Evolutionary conservation across 1,140 invertebrate species (phyloP), one percentile per base, ranked within the genome.

Genomic region (Ectropis grisescens): DNA sequence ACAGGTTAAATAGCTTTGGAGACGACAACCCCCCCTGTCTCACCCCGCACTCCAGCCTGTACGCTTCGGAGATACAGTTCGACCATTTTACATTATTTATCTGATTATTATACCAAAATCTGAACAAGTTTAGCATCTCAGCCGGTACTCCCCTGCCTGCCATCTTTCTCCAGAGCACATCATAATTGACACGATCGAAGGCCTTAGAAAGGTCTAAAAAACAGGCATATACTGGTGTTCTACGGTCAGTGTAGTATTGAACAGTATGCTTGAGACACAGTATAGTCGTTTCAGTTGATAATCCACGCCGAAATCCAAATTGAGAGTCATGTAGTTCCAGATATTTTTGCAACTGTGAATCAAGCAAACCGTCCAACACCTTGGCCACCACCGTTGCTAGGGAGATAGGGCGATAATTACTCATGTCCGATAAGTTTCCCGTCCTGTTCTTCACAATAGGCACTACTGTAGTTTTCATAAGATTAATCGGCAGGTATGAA

Each of bases 401-500:
- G 8, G 27, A 28, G 8, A 28, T 28, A 28, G 27, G 10, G n/a
- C 27, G n/a, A 12, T 28, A 28, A 13, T 28, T 28, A 11, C 10
- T 28, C 4, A 12, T n/a, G 11, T 6, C 3, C 3, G 27, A 28
- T 7, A 28, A 12, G 8, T 28, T 8, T 2, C 11, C 11, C 5
- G 27, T 28, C 27, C 11, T 28, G 27, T 28, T 28, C 5, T 28
- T 28, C 11, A 11, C 3, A 8, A 28, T 28, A 12, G 1, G 27
- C n/a, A 28, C 27, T 12, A 28, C 27, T 7, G 8, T 11, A 11
- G 27, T 28, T 4, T 11, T n/a, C 27, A 28, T 28, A 2, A 28
- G 10, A 11, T 11, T 12, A 11, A 5, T 13, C n/a, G 27, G 27
- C 13, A 28, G 8, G 11, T 28, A 13, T 28, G 27, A 11, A 11